phyloP scores from a whole-genome alignment of 2,888 invertebrate genomes.

The Eucera pruinosa region DNA sequence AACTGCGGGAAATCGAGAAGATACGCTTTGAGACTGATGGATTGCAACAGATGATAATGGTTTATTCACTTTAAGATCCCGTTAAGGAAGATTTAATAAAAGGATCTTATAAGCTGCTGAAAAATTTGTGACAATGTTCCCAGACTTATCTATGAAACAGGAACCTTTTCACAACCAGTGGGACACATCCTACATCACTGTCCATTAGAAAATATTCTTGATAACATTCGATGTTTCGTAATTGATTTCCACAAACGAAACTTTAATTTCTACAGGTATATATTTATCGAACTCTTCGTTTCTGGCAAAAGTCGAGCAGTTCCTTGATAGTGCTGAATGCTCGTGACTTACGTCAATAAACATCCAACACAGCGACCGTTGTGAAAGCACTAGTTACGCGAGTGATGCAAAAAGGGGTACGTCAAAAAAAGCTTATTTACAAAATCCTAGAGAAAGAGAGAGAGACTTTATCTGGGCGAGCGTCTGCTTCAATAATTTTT shows the following conservation, averaged over 20 bases:
- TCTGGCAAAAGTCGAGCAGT: slow-evolving; percentile 9
- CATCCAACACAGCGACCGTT: background rate
- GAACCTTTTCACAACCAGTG: no score
- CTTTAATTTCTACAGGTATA: background rate
- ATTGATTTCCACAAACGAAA: background rate
- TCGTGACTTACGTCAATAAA: slow-evolving; percentile 36
- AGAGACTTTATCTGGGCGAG: slow-evolving; percentile 14
- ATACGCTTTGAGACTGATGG: no score
- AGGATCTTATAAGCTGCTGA: no score
- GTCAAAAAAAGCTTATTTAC: slow-evolving; percentile 29
- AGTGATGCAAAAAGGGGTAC: slow-evolving; percentile 1
- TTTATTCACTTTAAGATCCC: no score
- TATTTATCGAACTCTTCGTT: background rate
- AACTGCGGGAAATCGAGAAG: no score
- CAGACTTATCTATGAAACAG: no score
- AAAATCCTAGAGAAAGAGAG: slow-evolving; percentile 9
- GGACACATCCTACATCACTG: no score
- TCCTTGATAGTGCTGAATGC: slow-evolving; percentile 12
- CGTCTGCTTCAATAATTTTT: slow-evolving; percentile 12
- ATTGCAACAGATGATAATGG: no score
- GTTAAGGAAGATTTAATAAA: no score
- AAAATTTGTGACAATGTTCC: no score
- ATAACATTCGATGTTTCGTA: background rate
- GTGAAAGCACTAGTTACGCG: slow-evolving; percentile 18
- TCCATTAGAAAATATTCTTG: slow-evolving; percentile 15